Percentiles rank a stretch among this genome's conserved stretches.
phyloP scores from a whole-genome alignment of 2,888 invertebrate genomes.

The Geotrupes spiniger region DNA sequence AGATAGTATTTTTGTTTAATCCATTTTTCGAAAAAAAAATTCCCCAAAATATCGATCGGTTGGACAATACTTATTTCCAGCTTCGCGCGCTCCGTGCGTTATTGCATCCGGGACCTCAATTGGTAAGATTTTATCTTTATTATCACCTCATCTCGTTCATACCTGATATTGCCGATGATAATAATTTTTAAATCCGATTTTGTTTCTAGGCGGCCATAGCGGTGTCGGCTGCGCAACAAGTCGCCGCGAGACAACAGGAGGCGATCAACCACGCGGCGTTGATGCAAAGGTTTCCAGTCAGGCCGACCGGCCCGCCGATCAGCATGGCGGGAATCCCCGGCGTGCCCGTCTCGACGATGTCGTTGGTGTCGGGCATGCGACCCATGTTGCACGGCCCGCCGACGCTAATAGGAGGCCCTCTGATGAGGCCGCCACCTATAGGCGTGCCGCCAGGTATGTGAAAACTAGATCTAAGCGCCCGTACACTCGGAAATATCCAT shows the following conservation, averaged over 20 bases:
- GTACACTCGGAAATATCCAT: too few relatives aligned
- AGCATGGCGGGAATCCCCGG: slow-evolving; percentile 53
- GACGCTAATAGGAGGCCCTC: slow-evolving; percentile 56
- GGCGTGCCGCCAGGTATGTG: slow-evolving; percentile 65
- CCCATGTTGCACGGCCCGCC: slow-evolving; percentile 54
- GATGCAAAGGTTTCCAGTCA: slow-evolving; percentile 52
- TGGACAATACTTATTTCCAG: too few relatives aligned
- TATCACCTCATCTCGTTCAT: too few relatives aligned
- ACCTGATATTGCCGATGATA: too few relatives aligned
- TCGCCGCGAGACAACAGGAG: slow-evolving; percentile 51
- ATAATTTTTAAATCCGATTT: not conserved
- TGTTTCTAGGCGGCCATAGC: slow-evolving; percentile 17
- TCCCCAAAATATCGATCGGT: too few relatives aligned
- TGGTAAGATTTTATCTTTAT: too few relatives aligned
- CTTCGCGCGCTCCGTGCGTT: too few relatives aligned
- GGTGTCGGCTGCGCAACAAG: slow-evolving; percentile 53
- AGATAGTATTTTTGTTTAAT: too few relatives aligned
- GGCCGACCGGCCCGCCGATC: slow-evolving; percentile 48
- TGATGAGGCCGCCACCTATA: slow-evolving; percentile 64
- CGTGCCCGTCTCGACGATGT: slow-evolving; percentile 52
- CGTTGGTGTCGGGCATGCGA: slow-evolving; percentile 55
- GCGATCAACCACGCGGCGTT: slow-evolving; percentile 44
- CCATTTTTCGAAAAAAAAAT: too few relatives aligned
- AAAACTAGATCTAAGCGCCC: slow-evolving; percentile 8
- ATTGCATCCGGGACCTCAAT: too few relatives aligned